Conservation (phyloP, 2,888 invertebrate species). For the Acanthococcus lagerstroemiae region DNA sequence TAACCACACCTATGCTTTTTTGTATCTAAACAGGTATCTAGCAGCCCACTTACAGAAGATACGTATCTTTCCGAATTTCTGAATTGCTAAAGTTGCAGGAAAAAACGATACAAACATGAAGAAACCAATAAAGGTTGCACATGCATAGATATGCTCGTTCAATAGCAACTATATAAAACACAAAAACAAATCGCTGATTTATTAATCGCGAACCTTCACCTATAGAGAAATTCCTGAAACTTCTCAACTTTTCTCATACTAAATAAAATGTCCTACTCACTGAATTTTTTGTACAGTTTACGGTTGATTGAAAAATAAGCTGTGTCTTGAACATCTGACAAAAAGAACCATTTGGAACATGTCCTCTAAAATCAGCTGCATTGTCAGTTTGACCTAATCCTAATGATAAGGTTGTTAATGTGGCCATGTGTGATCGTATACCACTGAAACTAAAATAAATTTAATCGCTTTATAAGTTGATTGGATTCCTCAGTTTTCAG, state of each 20-base stretch:
- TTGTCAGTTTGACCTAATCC: background rate
- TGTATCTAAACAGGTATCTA: no score
- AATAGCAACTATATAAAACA: background rate
- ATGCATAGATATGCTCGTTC: background rate
- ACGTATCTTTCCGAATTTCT: background rate
- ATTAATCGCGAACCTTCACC: no score
- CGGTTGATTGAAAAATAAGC: background rate
- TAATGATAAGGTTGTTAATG: background rate
- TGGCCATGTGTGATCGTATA: background rate
- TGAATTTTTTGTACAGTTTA: background rate
- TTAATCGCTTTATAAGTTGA: background rate
- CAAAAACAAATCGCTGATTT: no score
- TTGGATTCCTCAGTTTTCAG: background rate
- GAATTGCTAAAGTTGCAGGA: background rate
- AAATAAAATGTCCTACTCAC: background rate
- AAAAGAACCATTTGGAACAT: no score
- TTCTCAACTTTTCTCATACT: no score
- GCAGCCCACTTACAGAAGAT: constrained; percentile 13
- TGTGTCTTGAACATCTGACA: background rate
- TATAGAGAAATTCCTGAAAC: no score
- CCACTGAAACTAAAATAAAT: background rate
- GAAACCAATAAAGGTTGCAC: constrained; percentile 9
- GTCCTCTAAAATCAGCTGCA: background rate
- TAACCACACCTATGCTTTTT: no score
- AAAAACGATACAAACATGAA: constrained; percentile 6